Percentiles rank a stretch among this genome's conserved stretches.
phyloP scores from a whole-genome alignment of 2,888 invertebrate genomes.

The Eupithecia centaureata region DNA sequence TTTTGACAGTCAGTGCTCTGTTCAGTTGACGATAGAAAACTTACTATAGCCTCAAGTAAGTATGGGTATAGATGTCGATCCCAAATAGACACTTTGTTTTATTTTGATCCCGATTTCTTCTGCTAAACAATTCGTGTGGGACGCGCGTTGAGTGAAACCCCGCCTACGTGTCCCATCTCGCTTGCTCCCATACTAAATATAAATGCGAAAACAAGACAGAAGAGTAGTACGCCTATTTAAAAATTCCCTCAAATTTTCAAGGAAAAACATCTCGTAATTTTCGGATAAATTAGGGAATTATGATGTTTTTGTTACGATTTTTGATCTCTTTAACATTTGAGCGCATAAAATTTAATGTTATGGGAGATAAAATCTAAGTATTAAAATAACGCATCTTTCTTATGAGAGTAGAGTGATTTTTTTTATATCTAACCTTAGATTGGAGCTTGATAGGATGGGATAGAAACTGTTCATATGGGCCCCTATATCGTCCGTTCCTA shows the following conservation, averaged over 20 bases:
- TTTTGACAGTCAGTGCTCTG: neutral
- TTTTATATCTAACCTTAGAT: neutral
- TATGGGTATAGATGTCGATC: neutral
- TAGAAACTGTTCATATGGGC: no score
- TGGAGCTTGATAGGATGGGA: no score
- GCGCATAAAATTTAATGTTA: neutral
- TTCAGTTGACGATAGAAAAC: neutral
- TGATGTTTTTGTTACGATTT: conserved; percentile 14
- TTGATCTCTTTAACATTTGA: neutral
- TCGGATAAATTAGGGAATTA: conserved; percentile 14
- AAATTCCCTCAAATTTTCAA: conserved; percentile 44
- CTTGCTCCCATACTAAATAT: conserved; percentile 33
- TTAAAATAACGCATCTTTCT: neutral
- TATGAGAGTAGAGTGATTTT: neutral
- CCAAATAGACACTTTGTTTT: conserved; percentile 48
- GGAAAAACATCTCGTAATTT: conserved; percentile 22
- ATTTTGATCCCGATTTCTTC: conserved; percentile 57
- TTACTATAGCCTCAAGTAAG: neutral
- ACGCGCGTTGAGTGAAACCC: conserved; percentile 56
- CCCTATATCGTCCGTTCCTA: no score
- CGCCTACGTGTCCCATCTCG: conserved; percentile 57
- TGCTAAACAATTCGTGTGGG: conserved; percentile 55
- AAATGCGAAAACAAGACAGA: conserved; percentile 38
- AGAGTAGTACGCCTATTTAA: conserved; percentile 46
- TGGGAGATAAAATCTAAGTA: neutral